A percentile compares a stretch with the other conserved stretches of the same genome.
phyloP scores from a whole-genome alignment of 2,797 vertebrate genomes.

The Falco columbarius region DNA sequence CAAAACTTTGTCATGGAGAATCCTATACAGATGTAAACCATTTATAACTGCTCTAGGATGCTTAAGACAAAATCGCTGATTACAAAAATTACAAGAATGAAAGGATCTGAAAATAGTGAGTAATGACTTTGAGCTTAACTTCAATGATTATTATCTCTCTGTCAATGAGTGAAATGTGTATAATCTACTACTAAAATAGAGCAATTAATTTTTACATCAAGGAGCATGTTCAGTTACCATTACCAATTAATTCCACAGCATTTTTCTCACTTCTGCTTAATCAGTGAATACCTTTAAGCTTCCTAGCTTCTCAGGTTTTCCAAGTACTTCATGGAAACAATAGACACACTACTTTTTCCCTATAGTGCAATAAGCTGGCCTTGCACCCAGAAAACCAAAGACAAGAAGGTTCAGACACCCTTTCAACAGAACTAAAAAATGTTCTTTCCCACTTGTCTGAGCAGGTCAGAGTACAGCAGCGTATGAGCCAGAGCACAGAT shows the following conservation, averaged over 20 bases:
- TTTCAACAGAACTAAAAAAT: background rate
- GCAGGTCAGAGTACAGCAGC: accelerated
- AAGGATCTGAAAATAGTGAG: background rate
- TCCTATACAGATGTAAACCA: background rate
- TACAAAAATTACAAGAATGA: background rate
- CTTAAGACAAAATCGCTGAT: background rate
- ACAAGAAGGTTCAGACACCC: background rate
- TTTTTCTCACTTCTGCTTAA: background rate
- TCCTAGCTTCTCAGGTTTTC: background rate
- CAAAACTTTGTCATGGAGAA: background rate
- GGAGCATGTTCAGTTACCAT: background rate
- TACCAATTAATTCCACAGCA: background rate
- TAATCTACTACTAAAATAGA: background rate
- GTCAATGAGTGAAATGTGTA: background rate
- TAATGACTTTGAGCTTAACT: background rate
- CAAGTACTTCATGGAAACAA: background rate
- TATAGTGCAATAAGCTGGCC: background rate
- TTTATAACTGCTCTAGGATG: background rate
- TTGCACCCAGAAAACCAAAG: background rate
- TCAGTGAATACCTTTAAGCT: background rate
- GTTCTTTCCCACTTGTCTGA: background rate
- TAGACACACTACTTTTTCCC: background rate
- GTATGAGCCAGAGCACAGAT: background rate
- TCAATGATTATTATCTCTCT: background rate
- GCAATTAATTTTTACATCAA: background rate